Percentiles rank a stretch among this genome's conserved stretches.
Conservation (phyloP, 2,888 invertebrate species). For the Melitaea athalia region DNA sequence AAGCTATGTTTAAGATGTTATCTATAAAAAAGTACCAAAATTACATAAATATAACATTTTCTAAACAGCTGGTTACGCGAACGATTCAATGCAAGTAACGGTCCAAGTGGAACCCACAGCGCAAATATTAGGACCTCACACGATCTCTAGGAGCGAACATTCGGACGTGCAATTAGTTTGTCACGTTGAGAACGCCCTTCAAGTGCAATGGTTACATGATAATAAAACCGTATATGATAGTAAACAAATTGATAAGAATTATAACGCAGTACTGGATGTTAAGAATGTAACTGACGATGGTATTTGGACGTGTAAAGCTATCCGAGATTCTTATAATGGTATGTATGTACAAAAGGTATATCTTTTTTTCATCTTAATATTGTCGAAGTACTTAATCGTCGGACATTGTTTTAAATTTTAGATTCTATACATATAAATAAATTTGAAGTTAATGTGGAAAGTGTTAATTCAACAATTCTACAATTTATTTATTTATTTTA, state of each 20-base stretch:
- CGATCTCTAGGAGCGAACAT: constrained; percentile 47
- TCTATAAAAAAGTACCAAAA: too few species aligned
- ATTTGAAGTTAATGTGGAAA: neutral
- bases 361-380: neutral
- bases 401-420: neutral
- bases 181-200: constrained; percentile 55
- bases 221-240: constrained; percentile 44
- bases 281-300: constrained; percentile 56
- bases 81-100: constrained; percentile 52
- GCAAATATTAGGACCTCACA: constrained; percentile 64
- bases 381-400: too few species aligned
- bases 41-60: neutral
- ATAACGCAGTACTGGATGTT: constrained; percentile 53
- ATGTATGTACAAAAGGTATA: constrained; percentile 12
- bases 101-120: constrained; percentile 56
- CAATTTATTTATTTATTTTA: too few species aligned
- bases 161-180: constrained; percentile 56
- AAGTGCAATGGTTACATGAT: constrained; percentile 55
- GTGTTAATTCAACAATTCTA: too few species aligned
- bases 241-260: constrained; percentile 44
- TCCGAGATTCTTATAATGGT: constrained; percentile 54
- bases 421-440: too few species aligned
- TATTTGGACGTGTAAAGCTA: constrained; percentile 59
- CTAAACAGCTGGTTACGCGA: constrained; percentile 59
- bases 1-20: too few species aligned